Evolutionary conservation across 1,140 invertebrate species (phyloP), one percentile per base, ranked within the genome.

Genomic region (Daktulosphaira vitifoliae): DNA sequence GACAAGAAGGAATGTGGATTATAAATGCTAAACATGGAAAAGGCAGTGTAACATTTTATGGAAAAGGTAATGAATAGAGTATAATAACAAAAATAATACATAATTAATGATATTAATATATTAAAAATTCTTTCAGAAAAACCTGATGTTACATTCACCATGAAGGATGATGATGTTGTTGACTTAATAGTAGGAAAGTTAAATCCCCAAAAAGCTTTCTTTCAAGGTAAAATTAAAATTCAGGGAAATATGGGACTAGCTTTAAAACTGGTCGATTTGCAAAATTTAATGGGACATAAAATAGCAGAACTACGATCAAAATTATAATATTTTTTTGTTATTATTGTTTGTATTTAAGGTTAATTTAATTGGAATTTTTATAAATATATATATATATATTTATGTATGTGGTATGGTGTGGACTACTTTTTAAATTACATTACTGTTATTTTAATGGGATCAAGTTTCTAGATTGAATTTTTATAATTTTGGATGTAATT

Each of bases 231-330:
- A 75, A 82, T 98, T 16, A 95, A 95, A 77, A 86, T 96, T 53
- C 87, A 93, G 74, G 96, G 95, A 44, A 97, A 97, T 72, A 95
- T 98, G 87, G 92, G 89, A 0, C 77, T 96, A 9, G 93, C 93
- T 3, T 89, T 98, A 89, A 97, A 95, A 75, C 76, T 97, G 29
- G 87, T 88, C 50, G 89, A 96, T 70, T 77, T 94, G 54, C 88
- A 92, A 71, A 83, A 82, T 67, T 80, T 81, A 1, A 85, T 86
- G 2, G 77, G 83, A 18, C 79, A 80, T 42, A 83, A 86, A 74
- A 88, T 89, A 71, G 86, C 85, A 68, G 76, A 81, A 29, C 78
- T 90, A 48, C 79, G 82, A 65, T 79, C 88, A 6, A 90, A 87
- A 76, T 76, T 91, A 69, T 91, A 88, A 80, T n/a, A 42, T 25